Evolutionary conservation across 2,113 vertebrate genomes (phyloP).

Genomic region (Vulpes ferrilata): DNA sequence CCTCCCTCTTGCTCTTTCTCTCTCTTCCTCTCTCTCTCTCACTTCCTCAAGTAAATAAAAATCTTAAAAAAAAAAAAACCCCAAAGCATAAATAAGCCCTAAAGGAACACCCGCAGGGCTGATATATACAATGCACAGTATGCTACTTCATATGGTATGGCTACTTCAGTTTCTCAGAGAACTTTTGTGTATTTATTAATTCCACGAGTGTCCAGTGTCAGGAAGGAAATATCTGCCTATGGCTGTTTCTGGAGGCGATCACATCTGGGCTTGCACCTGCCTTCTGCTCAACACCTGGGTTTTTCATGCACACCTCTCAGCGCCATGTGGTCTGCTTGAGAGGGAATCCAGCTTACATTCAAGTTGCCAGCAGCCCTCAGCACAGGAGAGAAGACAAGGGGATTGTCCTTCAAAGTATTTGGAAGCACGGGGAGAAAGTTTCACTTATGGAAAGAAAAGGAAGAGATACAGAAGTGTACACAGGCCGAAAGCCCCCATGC

Average conservation of each 20-base stretch:
- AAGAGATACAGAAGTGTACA: rapidly evolving
- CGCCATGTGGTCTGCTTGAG: rapidly evolving
- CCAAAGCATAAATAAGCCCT: not conserved
- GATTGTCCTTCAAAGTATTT: not conserved
- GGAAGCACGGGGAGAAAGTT: not conserved
- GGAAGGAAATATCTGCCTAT: not conserved
- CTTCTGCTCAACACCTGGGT: not conserved
- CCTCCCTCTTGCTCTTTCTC: too few species aligned
- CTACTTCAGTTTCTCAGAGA: not conserved
- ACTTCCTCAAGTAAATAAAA: too few species aligned
- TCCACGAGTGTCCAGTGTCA: rapidly evolving
- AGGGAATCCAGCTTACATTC: rapidly evolving
- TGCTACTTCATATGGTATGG: rapidly evolving
- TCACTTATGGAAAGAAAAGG: not conserved
- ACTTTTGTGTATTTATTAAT: too few species aligned
- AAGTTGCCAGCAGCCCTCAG: rapidly evolving
- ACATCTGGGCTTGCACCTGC: not conserved
- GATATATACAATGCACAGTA: rapidly evolving
- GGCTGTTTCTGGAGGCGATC: rapidly evolving
- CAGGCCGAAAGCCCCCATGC: not conserved
- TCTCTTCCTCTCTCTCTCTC: too few species aligned
- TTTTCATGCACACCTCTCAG: not conserved
- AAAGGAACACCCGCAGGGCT: not conserved
- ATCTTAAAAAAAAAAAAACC: too few species aligned
- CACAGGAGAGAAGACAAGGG: not conserved